phyloP scores from a whole-genome alignment of 2,113 vertebrate genomes.

The Plecturocebus donacophilus region DNA sequence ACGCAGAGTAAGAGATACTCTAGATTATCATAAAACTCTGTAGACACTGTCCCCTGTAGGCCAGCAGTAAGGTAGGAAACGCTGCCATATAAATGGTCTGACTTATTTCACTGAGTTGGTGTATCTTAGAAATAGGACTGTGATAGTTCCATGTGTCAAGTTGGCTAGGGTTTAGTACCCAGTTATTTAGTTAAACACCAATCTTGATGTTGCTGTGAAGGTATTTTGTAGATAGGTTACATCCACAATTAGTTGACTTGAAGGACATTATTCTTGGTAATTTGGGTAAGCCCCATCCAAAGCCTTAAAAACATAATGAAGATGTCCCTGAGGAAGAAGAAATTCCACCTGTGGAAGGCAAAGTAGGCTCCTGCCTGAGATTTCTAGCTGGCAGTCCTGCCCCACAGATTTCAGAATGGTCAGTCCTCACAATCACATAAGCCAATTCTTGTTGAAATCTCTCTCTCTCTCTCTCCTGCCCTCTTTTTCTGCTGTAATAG shows the following conservation, averaged over 20 bases:
- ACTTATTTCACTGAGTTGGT: not conserved
- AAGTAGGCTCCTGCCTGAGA: not conserved
- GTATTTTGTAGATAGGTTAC: not conserved
- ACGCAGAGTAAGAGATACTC: not conserved
- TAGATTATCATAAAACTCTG: not conserved
- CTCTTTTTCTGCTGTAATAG: not conserved
- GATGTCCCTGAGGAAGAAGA: not conserved
- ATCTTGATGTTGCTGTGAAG: not conserved
- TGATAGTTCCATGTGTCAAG: not conserved
- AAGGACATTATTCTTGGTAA: not conserved
- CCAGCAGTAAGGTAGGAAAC: not conserved
- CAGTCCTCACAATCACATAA: not conserved
- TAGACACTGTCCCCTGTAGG: not conserved
- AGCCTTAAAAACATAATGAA: not conserved
- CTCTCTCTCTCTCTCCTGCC: not conserved
- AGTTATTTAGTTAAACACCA: not conserved
- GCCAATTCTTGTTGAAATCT: not conserved
- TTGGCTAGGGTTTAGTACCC: not conserved
- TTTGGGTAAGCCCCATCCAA: not conserved
- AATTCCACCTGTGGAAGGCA: not conserved
- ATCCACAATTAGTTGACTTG: not conserved
- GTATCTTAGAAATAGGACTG: not conserved
- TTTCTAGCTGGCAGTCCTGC: not conserved
- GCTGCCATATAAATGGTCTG: not conserved
- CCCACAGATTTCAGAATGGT: not conserved